Conservation (phyloP, 2,888 invertebrate genomes). For the Gandaritis pyraliata region DNA sequence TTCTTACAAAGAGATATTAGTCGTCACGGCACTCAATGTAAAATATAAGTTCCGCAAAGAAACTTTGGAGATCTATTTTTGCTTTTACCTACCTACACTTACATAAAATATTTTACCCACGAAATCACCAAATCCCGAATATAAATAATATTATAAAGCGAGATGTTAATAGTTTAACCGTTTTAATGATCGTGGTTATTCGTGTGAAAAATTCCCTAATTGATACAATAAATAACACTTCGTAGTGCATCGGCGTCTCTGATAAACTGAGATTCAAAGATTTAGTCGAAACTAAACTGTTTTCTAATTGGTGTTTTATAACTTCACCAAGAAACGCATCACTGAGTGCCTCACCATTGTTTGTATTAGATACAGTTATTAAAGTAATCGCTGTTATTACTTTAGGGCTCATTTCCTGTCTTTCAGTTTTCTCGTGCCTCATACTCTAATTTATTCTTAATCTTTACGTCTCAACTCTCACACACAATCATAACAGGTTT, state of each 20-base stretch:
- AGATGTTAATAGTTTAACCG: conserved; percentile 37
- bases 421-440: conserved; percentile 10
- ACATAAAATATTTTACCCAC: neutral
- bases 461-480: conserved; percentile 1
- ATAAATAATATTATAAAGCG: conserved; percentile 23
- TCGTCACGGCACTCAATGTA: no score
- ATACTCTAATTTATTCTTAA: conserved; percentile 15
- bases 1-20: conserved; percentile 2
- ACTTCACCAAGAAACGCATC: conserved; percentile 37
- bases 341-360: conserved; percentile 52
- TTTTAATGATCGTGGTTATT: conserved; percentile 55
- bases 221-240: conserved; percentile 75
- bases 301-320: conserved; percentile 73
- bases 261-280: conserved; percentile 68
- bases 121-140: conserved; percentile 12
- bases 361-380: conserved; percentile 57
- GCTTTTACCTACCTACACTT: no score
- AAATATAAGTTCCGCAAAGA: no score
- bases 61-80: neutral
- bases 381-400: conserved; percentile 40
- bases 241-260: conserved; percentile 65
- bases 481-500: neutral
- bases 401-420: conserved; percentile 23
- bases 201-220: conserved; percentile 76
- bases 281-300: conserved; percentile 68